These are phyloP conservation scores for Helicoverpa zea DNA, from an alignment of 1,140 invertebrate species.

Conservation along the genomic window DNA sequence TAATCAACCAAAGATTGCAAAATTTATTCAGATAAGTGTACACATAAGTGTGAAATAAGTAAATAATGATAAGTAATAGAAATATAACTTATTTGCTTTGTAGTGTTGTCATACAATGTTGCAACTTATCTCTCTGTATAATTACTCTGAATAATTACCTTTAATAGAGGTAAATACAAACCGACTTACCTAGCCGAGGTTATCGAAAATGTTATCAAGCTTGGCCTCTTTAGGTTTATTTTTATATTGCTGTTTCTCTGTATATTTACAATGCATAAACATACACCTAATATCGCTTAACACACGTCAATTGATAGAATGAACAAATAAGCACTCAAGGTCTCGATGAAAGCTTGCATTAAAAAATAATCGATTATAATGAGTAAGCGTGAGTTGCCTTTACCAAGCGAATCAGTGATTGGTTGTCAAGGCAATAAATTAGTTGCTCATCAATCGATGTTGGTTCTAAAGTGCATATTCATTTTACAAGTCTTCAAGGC, in stretches of 20 bases:
- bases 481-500: too few species aligned
- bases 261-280: constrained; percentile 21
- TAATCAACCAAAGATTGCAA: too few species aligned
- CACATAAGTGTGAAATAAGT: not conserved
- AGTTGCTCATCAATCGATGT: not conserved
- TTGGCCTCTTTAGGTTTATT: constrained; percentile 26
- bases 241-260: constrained; percentile 12
- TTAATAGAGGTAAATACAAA: constrained; percentile 14
- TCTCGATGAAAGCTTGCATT: constrained; percentile 30
- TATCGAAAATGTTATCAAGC: constrained; percentile 34
- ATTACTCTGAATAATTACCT: too few species aligned
- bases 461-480: not conserved
- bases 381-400: constrained; percentile 20
- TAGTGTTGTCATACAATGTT: not conserved
- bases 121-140: constrained; percentile 1
- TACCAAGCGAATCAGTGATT: constrained; percentile 14
- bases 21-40: too few species aligned
- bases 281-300: not conserved
- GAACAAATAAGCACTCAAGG: constrained; percentile 21
- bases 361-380: constrained; percentile 34
- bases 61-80: not conserved
- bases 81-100: not conserved
- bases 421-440: not conserved
- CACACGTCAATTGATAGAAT: constrained; percentile 6
- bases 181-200: constrained; percentile 12